Conservation (phyloP, 2,113 vertebrate species). For the Sinosuthora webbiana region DNA sequence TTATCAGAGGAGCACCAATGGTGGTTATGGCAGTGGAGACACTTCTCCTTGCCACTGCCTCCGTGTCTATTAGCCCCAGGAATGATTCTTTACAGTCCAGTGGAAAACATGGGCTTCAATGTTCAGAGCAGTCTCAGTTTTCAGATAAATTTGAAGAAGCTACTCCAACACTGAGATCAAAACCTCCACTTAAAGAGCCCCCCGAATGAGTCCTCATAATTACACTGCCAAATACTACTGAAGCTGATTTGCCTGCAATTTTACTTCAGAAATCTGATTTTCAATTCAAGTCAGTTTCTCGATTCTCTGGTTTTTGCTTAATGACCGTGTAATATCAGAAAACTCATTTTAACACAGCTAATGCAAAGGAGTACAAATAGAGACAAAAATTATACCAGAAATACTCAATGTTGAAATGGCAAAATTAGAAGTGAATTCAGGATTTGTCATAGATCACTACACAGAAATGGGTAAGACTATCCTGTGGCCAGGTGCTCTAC, state of each 20-base stretch:
- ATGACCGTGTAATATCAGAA: background rate
- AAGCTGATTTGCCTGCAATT: background rate
- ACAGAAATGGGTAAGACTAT: background rate
- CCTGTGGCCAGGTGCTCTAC: background rate
- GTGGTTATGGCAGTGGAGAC: background rate
- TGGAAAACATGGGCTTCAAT: background rate
- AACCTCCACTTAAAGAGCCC: background rate
- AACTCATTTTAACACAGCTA: background rate
- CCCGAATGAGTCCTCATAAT: background rate
- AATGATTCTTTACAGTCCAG: background rate
- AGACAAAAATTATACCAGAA: background rate
- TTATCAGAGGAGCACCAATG: background rate
- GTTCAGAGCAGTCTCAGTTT: background rate
- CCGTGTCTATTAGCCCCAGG: accelerated
- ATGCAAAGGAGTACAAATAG: background rate
- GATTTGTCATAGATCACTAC: background rate
- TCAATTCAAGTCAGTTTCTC: background rate
- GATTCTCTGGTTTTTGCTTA: background rate
- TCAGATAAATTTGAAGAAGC: background rate
- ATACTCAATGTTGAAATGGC: background rate
- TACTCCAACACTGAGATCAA: background rate
- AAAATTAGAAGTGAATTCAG: background rate
- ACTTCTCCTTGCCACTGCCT: background rate
- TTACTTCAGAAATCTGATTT: background rate
- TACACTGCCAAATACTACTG: background rate